These are phyloP conservation scores for Drosophila truncata DNA, from an alignment of 1,140 invertebrate genomes.

Conservation along the genomic window DNA sequence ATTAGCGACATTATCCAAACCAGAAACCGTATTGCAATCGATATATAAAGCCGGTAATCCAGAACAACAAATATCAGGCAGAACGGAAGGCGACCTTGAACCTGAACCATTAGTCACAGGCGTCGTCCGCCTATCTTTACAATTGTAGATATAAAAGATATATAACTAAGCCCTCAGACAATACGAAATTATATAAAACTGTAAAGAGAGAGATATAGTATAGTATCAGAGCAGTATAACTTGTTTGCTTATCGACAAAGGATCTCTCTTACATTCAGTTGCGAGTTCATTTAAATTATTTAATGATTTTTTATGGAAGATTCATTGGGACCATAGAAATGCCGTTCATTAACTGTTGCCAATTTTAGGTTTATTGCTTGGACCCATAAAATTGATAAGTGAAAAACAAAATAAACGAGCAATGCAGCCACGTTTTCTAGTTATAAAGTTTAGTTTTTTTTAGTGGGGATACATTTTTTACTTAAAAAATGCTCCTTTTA, in stretches of 20 bases:
- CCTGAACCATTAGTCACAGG: slow-evolving; percentile 34
- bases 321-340: neutral
- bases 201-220: neutral
- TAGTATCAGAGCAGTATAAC: neutral
- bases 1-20: slow-evolving; percentile 13
- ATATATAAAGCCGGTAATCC: slow-evolving; percentile 30
- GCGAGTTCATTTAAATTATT: neutral
- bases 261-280: slow-evolving; percentile 6
- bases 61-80: slow-evolving; percentile 3
- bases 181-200: slow-evolving; percentile 5
- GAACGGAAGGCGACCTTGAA: slow-evolving; percentile 29
- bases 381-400: slow-evolving; percentile 18
- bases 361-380: slow-evolving; percentile 16
- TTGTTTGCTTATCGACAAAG: neutral
- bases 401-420: neutral
- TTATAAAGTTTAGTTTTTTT: neutral
- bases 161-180: slow-evolving; percentile 19
- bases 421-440: neutral
- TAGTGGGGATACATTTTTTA: too few relatives aligned
- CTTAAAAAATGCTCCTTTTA: too few relatives aligned
- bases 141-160: slow-evolving; percentile 23
- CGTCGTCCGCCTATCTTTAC: slow-evolving; percentile 25
- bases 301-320: neutral
- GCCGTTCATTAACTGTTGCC: slow-evolving; percentile 5
- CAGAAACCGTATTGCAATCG: slow-evolving; percentile 3